These are phyloP conservation scores for Hirtodrosophila histrioides DNA, from an alignment of 2,888 invertebrate species.

Conservation along the genomic window DNA sequence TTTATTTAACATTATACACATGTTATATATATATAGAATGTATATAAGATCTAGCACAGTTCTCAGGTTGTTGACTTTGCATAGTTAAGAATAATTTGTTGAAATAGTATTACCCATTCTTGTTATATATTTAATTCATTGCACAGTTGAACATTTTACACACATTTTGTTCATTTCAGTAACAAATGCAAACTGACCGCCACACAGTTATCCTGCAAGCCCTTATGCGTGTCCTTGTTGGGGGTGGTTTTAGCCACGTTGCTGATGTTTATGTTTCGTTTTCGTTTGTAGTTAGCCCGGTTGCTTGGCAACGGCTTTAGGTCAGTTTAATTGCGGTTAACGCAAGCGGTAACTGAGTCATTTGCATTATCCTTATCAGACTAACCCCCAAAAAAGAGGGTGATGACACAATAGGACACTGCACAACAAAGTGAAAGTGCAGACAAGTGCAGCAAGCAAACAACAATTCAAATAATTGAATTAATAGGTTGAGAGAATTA, in stretches of 20 bases:
- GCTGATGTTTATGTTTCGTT: slow-evolving; percentile 42
- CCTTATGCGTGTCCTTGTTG: slow-evolving; percentile 28
- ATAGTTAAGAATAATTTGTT: slow-evolving; percentile 32
- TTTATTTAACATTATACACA: too few relatives aligned
- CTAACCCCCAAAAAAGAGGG: slow-evolving; percentile 8
- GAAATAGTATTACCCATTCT: slow-evolving; percentile 50
- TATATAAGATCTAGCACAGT: slow-evolving; percentile 7
- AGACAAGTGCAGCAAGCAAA: neutral
- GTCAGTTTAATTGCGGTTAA: slow-evolving; percentile 75
- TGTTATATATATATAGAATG: too few relatives aligned
- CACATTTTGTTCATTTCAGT: slow-evolving; percentile 33
- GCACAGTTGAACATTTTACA: slow-evolving; percentile 7
- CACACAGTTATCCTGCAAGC: slow-evolving; percentile 24
- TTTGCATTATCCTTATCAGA: slow-evolving; percentile 65
- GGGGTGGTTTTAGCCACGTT: slow-evolving; percentile 70
- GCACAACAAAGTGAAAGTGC: slow-evolving; percentile 3
- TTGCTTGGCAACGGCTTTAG: slow-evolving; percentile 69
- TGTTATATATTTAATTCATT: slow-evolving; percentile 15
- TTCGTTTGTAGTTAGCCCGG: slow-evolving; percentile 27
- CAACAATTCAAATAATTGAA: neutral
- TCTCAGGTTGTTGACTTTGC: slow-evolving; percentile 43
- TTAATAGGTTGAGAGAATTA: neutral
- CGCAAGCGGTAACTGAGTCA: slow-evolving; percentile 57
- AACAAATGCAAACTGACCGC: slow-evolving; percentile 43
- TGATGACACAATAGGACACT: neutral